Evolutionary conservation across 2,113 vertebrate genomes (phyloP).

Genomic region (Ceratotherium simum): DNA sequence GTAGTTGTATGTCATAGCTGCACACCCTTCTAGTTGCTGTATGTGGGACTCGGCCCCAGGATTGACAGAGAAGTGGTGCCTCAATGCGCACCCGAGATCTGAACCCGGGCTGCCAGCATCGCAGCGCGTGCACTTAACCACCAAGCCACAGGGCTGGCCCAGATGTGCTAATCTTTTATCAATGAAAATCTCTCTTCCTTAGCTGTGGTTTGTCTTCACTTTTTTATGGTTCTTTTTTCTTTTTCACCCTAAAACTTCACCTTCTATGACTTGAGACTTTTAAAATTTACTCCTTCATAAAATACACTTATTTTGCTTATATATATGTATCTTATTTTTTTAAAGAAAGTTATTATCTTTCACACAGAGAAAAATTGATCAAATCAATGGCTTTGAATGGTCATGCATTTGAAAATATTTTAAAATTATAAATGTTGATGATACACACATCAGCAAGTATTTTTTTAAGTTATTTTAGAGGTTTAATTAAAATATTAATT

Average conservation of each 20-base stretch:
- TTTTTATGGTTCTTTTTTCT: neutral
- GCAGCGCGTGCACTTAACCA: no score
- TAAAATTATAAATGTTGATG: neutral
- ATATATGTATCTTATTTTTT: neutral
- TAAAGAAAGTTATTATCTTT: constrained; percentile 45
- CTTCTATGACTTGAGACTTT: constrained; percentile 10
- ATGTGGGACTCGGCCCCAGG: no score
- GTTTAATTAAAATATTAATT: neutral
- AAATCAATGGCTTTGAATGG: neutral
- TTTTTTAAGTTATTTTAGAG: neutral
- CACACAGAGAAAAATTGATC: neutral
- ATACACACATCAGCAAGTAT: neutral
- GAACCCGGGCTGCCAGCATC: no score
- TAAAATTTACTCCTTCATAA: constrained; percentile 12
- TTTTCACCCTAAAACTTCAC: neutral
- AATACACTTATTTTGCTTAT: neutral
- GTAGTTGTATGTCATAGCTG: no score
- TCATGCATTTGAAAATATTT: constrained; percentile 13
- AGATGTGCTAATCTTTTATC: neutral
- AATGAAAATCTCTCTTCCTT: neutral
- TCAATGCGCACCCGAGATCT: no score
- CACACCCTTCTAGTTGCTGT: no score
- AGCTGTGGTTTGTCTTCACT: neutral
- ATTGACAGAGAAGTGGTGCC: no score
- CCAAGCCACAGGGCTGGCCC: no score